phyloP scores from a whole-genome alignment of 1,140 invertebrate species.

The Myzus persicae region DNA sequence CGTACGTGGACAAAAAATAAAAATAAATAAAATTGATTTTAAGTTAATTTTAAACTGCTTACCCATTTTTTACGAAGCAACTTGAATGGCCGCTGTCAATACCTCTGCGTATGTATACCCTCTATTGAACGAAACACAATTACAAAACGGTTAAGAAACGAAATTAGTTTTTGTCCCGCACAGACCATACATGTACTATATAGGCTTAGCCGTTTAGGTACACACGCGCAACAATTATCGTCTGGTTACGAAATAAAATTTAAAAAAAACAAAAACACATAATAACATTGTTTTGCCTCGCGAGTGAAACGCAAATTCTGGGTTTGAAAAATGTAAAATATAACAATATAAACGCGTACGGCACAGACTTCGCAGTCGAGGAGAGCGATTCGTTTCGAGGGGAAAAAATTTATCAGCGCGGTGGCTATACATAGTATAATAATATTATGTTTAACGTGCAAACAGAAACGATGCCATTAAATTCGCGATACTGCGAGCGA shows the following conservation, averaged over 20 bases:
- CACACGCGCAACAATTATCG: neutral
- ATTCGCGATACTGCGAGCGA: neutral
- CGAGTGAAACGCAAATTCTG: neutral
- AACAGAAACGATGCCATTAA: slow-evolving; percentile 12
- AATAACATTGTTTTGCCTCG: neutral
- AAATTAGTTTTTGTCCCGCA: slow-evolving; percentile 3
- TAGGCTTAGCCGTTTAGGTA: too few species aligned
- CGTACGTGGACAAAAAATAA: neutral
- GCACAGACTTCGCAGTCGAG: too few species aligned
- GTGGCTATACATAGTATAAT: neutral
- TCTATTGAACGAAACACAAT: neutral
- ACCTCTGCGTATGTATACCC: too few species aligned
- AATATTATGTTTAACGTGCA: neutral
- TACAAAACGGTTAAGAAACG: neutral
- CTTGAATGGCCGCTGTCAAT: neutral
- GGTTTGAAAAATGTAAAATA: neutral
- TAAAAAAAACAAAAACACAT: neutral
- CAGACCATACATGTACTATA: neutral
- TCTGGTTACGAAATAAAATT: neutral
- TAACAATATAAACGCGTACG: neutral
- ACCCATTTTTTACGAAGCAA: neutral
- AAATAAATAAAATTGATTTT: neutral
- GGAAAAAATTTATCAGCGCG: neutral
- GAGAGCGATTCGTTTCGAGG: neutral
- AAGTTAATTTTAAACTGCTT: neutral